Evolutionary conservation across 2,888 invertebrate genomes (phyloP).

Genomic region (Iphiclides podalirius): DNA sequence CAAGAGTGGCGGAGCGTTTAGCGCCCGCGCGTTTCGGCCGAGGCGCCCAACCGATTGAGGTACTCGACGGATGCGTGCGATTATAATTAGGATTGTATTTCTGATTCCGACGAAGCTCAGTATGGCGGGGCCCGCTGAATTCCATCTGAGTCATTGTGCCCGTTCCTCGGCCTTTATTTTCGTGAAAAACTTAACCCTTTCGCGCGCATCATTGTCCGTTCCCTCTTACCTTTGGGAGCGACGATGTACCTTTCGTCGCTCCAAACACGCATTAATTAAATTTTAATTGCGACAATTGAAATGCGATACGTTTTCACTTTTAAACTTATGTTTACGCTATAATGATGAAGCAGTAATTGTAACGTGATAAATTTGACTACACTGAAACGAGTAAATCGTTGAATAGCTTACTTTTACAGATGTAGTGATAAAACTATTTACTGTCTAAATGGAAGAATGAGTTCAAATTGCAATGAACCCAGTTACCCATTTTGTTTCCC

Average conservation of each 20-base stretch:
- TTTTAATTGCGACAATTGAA: not conserved
- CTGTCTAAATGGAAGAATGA: conserved; percentile 1
- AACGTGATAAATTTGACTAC: no score
- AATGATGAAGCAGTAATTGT: no score
- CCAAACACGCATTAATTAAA: conserved; percentile 17
- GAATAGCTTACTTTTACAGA: no score
- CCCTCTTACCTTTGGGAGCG: conserved; percentile 39
- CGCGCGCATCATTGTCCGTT: conserved; percentile 71
- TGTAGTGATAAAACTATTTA: not conserved
- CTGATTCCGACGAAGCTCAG: conserved; percentile 77
- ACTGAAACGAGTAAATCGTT: no score
- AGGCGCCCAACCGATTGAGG: conserved; percentile 70
- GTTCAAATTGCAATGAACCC: conserved; percentile 6
- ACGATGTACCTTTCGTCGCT: conserved; percentile 29
- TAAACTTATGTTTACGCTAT: no score
- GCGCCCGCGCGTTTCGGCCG: conserved; percentile 32
- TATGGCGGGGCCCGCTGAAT: conserved; percentile 74
- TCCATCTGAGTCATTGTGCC: conserved; percentile 80
- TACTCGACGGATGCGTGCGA: conserved; percentile 77
- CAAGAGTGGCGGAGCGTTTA: no score
- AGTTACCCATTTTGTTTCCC: conserved; percentile 16
- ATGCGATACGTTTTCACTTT: no score
- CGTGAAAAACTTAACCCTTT: conserved; percentile 73
- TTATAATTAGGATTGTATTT: conserved; percentile 81
- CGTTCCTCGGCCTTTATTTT: conserved; percentile 78